Percentiles rank a stretch among this genome's conserved stretches.
phyloP scores from a whole-genome alignment of 2,888 invertebrate genomes.

The Tachystola acroxantha region DNA sequence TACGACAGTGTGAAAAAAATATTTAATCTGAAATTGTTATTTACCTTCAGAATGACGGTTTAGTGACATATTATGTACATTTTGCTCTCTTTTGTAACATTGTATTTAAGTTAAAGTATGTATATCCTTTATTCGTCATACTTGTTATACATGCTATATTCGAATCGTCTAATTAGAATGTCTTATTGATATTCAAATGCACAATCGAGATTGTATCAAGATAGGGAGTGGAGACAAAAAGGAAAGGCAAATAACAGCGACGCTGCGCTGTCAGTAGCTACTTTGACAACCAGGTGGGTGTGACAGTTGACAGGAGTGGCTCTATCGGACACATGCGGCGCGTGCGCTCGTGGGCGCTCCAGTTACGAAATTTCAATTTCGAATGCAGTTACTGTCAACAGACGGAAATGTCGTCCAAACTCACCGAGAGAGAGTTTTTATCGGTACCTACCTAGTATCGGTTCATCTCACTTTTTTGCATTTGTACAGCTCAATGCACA shows the following conservation, averaged over 20 bases:
- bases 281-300: conserved; percentile 37
- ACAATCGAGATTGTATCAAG: conserved; percentile 11
- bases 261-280: conserved; percentile 35
- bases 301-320: conserved; percentile 31
- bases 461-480: too few relatives aligned
- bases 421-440: conserved; percentile 17
- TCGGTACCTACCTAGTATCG: too few relatives aligned
- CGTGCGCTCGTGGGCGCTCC: conserved; percentile 23
- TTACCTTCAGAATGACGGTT: too few relatives aligned
- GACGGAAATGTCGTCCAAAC: conserved; percentile 23
- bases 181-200: not conserved
- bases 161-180: too few relatives aligned
- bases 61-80: too few relatives aligned
- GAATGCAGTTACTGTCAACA: conserved; percentile 23
- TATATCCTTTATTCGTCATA: too few relatives aligned
- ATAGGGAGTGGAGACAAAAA: conserved; percentile 16
- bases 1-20: too few relatives aligned
- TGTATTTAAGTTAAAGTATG: too few relatives aligned
- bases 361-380: conserved; percentile 34
- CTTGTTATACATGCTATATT: too few relatives aligned
- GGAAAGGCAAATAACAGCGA: conserved; percentile 19
- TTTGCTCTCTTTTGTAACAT: too few relatives aligned
- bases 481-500: too few relatives aligned
- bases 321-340: conserved; percentile 15
- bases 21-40: too few relatives aligned